These are phyloP conservation scores for Hyphantria cunea DNA, from an alignment of 1,140 invertebrate species.

Conservation along the genomic window DNA sequence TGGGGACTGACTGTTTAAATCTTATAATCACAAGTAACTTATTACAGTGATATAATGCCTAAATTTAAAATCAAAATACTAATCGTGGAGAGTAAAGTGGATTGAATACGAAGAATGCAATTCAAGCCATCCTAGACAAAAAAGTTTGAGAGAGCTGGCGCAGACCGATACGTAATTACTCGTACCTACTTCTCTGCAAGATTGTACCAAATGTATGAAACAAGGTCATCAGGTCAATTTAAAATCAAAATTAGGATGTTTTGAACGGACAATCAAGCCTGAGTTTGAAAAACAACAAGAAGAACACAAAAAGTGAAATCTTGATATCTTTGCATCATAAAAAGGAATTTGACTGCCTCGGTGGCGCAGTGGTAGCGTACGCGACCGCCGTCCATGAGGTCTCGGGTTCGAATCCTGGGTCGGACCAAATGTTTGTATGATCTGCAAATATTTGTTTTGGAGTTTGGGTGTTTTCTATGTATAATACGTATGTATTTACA, in stretches of 20 bases:
- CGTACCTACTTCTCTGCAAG: neutral
- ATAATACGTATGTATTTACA: too few relatives aligned
- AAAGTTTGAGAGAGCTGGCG: constrained; percentile 3
- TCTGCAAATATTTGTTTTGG: too few relatives aligned
- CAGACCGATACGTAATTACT: neutral
- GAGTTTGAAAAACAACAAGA: constrained; percentile 25
- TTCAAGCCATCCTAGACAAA: constrained; percentile 27
- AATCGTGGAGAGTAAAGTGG: constrained; percentile 26
- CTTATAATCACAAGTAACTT: neutral
- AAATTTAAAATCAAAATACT: constrained; percentile 1
- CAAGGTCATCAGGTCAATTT: constrained; percentile 23
- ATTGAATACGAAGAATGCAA: constrained; percentile 28
- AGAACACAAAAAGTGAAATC: constrained; percentile 11
- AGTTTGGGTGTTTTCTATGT: too few relatives aligned
- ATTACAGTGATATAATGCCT: constrained; percentile 1
- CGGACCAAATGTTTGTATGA: too few relatives aligned
- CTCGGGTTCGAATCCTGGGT: too few relatives aligned
- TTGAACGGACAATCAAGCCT: constrained; percentile 29
- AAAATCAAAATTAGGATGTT: constrained; percentile 28
- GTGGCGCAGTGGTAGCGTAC: too few relatives aligned
- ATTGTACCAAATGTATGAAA: constrained; percentile 9
- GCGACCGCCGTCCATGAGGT: too few relatives aligned
- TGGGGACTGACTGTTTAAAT: too few relatives aligned
- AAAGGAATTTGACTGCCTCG: too few relatives aligned
- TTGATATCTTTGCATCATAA: constrained; percentile 15